A percentile compares a stretch with the other conserved stretches of the same genome.
phyloP scores from a whole-genome alignment of 2,888 invertebrate genomes.

The Noctua janthina region DNA sequence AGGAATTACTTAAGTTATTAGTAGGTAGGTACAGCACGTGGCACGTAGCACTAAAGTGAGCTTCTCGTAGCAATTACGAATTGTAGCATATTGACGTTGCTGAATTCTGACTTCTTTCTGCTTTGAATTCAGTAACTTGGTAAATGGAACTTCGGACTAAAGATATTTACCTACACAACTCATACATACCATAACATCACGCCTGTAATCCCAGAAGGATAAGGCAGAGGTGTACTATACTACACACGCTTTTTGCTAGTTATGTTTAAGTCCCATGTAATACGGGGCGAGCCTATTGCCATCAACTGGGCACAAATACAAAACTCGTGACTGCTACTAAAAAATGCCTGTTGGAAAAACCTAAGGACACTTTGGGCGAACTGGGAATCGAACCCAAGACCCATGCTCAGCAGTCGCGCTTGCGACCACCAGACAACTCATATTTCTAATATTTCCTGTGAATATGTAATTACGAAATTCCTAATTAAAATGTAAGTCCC shows the following conservation, averaged over 20 bases:
- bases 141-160: not conserved
- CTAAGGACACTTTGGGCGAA: too few relatives aligned
- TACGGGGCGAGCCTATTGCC: too few relatives aligned
- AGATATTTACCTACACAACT: not conserved
- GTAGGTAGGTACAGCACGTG: not conserved
- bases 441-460: not conserved
- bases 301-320: too few relatives aligned
- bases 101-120: not conserved
- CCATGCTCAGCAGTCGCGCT: too few relatives aligned
- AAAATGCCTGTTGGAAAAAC: too few relatives aligned
- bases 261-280: too few relatives aligned
- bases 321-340: too few relatives aligned
- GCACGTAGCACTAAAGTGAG: not conserved
- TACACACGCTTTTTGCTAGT: too few relatives aligned
- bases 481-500: slow-evolving; percentile 4
- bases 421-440: not conserved
- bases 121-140: not conserved
- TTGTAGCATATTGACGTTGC: not conserved
- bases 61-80: not conserved
- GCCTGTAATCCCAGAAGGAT: too few relatives aligned
- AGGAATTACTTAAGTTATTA: not conserved
- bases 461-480: not conserved
- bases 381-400: too few relatives aligned
- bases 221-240: too few relatives aligned
- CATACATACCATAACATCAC: too few relatives aligned